Evolutionary conservation across 2,797 vertebrate species (phyloP).

Genomic region (Sebastes steindachneri): DNA sequence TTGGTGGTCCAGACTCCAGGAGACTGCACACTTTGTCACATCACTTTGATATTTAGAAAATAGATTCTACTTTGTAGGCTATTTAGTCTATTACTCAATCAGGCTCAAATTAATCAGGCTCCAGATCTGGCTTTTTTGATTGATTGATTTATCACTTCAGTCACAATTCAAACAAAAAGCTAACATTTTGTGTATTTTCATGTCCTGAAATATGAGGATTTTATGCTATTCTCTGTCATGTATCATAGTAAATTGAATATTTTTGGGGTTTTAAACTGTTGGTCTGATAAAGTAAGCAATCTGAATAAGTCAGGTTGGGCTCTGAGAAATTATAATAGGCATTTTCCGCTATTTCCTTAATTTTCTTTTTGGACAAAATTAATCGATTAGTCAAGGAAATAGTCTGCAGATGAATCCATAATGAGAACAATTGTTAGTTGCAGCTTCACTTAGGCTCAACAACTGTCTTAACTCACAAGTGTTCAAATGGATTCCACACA

Average conservation of each 20-base stretch:
- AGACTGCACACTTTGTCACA: slow-evolving; percentile 29
- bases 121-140: accelerated
- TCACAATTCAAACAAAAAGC: not conserved
- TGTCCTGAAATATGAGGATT: not conserved
- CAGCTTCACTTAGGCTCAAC: not conserved
- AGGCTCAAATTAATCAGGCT: not conserved
- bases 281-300: not conserved
- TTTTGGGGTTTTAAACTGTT: not conserved
- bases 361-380: not conserved
- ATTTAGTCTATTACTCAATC: not conserved
- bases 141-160: not conserved
- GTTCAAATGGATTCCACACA: not conserved
- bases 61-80: not conserved
- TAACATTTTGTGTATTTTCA: accelerated
- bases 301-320: not conserved
- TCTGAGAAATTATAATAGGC: not conserved
- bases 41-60: not conserved
- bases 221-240: not conserved
- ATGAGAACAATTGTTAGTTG: not conserved
- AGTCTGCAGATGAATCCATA: not conserved
- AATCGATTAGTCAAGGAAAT: not conserved
- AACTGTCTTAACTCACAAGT: not conserved
- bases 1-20: slow-evolving; percentile 52
- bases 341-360: not conserved
- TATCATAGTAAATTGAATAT: not conserved